These are phyloP conservation scores for Zootoca vivipara DNA, from an alignment of 2,113 vertebrate genomes.

Conservation along the genomic window DNA sequence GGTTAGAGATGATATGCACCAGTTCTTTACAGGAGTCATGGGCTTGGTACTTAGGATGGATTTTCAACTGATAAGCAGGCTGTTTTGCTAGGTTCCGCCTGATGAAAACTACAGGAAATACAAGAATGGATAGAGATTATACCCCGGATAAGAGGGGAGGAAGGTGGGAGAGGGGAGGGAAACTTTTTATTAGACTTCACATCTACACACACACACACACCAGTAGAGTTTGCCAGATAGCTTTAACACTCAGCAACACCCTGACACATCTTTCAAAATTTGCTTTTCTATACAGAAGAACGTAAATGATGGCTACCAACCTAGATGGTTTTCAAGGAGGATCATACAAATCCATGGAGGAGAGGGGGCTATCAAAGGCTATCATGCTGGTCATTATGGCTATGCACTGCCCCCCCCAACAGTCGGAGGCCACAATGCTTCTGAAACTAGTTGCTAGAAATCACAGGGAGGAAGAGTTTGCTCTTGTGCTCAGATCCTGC, in stretches of 20 bases:
- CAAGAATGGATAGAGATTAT: background rate
- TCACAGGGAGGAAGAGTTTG: no score
- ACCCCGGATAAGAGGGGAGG: background rate
- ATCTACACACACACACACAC: no score
- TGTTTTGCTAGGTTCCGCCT: conserved; percentile 14
- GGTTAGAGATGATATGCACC: conserved; percentile 30
- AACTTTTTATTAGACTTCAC: background rate
- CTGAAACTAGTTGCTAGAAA: no score
- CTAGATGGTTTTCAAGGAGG: no score
- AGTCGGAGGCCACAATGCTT: no score
- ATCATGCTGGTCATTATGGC: no score
- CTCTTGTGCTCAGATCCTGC: no score
- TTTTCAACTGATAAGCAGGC: background rate
- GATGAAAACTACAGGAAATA: background rate
- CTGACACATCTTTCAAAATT: background rate
- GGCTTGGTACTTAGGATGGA: background rate
- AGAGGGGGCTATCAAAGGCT: no score
- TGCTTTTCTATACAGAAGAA: background rate
- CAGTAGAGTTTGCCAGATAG: background rate
- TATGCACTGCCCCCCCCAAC: no score
- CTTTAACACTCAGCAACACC: no score
- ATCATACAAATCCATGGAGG: no score
- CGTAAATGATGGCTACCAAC: no score
- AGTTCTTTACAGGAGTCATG: conserved; percentile 16
- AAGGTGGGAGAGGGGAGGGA: background rate